These are phyloP conservation scores for Phaenicophaeus curvirostris DNA, from an alignment of 2,797 vertebrate species.

Conservation along the genomic window DNA sequence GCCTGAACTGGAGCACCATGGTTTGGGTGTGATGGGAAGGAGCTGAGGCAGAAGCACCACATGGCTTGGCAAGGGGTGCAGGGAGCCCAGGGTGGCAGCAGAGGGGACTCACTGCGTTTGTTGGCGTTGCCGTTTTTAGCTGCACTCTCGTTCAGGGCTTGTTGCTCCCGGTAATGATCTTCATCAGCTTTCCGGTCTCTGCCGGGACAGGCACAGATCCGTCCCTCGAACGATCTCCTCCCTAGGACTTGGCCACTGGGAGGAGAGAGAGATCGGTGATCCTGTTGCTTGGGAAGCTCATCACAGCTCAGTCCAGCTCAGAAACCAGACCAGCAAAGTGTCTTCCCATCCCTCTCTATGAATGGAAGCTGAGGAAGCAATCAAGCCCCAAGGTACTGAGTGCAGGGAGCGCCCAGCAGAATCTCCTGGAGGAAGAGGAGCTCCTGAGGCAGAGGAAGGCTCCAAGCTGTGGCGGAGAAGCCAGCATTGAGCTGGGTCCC, in stretches of 20 bases:
- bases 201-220: constrained; percentile 97
- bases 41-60: not conserved
- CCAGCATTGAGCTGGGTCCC: fast-evolving
- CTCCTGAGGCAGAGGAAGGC: not conserved
- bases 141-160: constrained; percentile 89
- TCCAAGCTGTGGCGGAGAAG: not conserved
- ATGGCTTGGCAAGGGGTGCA: fast-evolving
- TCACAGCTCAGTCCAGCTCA: fast-evolving
- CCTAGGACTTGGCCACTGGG: constrained; percentile 94
- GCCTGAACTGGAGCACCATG: fast-evolving
- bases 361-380: fast-evolving
- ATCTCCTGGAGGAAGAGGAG: not conserved
- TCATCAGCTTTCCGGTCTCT: constrained; percentile 96
- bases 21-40: not conserved
- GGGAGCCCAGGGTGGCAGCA: not conserved
- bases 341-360: not conserved
- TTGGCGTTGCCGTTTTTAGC: constrained; percentile 86
- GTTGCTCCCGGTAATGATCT: constrained; percentile 95
- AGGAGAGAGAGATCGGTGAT: not conserved
- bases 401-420: not conserved
- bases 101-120: constrained; percentile 89
- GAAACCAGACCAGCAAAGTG: not conserved
- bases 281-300: not conserved
- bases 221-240: constrained; percentile 93
- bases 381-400: fast-evolving